Evolutionary conservation across 2,113 vertebrate species (phyloP), one percentile per base, ranked within the genome.

Genomic region (Gnathonemus echidnorhynchus): DNA sequence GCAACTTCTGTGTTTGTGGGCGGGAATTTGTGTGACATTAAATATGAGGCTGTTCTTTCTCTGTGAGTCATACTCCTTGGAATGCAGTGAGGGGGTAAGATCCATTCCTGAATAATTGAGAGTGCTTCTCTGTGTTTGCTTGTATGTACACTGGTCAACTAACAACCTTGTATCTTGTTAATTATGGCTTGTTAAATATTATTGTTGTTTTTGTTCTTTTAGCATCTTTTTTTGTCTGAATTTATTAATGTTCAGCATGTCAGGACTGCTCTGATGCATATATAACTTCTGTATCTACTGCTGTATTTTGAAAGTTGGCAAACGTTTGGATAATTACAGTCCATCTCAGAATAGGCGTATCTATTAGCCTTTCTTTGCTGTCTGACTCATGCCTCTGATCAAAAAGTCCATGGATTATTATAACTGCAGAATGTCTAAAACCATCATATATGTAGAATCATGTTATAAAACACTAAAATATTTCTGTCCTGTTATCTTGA

Each of bases 11-110:
- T 91, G 87, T 91, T 10, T 8, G 93, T 92, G 94, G 94, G 95
- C 93, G 93, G 94, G 93, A 77, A 88, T 89, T 91, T 89, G 87
- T 87, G 88, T 89, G 92, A 91, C 93, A 93, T 95, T 95, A 93
- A 95, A 96, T 94, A 94, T 93, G 94, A 88, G 5, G 91, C 94
- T 91, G 95, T 92, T 95, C 95, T 93, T 93, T 90, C 53, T 90
- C 90, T 92, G 93, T 91, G 92, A 91, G 90, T 90, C 93, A 93
- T 87, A 93, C 84, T 90, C 88, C 31, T 45, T 91, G 92, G 91
- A 92, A 93, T 93, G 91, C 86, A 62, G 83, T 92, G 80, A 93
- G 88, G 92, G 92, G 96, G 95, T 96, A 93, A 96, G 95, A 95
- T 93, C 90, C 48, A 27, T 58, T 86, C 91, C 13, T 42, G 42